A percentile compares a stretch with the other conserved stretches of the same genome.
phyloP scores from a whole-genome alignment of 2,797 vertebrate genomes.

The Enteromius anoplus region DNA sequence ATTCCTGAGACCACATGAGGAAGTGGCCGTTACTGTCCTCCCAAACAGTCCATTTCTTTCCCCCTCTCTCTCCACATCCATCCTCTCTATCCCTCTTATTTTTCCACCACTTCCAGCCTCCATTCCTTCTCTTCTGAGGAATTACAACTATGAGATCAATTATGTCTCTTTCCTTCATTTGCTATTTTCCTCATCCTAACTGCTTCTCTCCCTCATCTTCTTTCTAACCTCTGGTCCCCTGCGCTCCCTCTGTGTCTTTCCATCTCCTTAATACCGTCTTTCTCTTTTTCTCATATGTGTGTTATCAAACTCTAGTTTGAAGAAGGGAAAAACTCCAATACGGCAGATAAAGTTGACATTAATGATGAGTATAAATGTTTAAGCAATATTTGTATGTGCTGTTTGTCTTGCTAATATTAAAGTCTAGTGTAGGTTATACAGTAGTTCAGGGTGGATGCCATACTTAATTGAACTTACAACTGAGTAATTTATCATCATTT shows the following conservation, averaged over 20 bases:
- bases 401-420: background rate
- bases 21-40: conserved; percentile 77
- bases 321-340: background rate
- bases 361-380: background rate
- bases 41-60: conserved; percentile 73
- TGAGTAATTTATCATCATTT: too few species aligned
- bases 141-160: conserved; percentile 22
- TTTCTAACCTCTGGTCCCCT: conserved; percentile 39
- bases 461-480: background rate
- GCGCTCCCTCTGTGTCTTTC: conserved; percentile 19
- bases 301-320: conserved; percentile 51
- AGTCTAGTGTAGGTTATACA: background rate
- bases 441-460: background rate
- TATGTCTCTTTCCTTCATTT: conserved; percentile 31
- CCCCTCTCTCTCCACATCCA: conserved; percentile 61
- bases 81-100: conserved; percentile 53
- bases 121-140: conserved; percentile 28
- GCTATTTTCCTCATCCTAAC: conserved; percentile 45
- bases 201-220: conserved; percentile 32
- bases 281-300: conserved; percentile 2
- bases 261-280: background rate
- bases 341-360: background rate
- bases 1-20: conserved; percentile 78
- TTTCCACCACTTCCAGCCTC: conserved; percentile 36
- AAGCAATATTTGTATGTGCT: background rate